Evolutionary conservation across 2,113 vertebrate species (phyloP).

Genomic region (Meriones unguiculatus): DNA sequence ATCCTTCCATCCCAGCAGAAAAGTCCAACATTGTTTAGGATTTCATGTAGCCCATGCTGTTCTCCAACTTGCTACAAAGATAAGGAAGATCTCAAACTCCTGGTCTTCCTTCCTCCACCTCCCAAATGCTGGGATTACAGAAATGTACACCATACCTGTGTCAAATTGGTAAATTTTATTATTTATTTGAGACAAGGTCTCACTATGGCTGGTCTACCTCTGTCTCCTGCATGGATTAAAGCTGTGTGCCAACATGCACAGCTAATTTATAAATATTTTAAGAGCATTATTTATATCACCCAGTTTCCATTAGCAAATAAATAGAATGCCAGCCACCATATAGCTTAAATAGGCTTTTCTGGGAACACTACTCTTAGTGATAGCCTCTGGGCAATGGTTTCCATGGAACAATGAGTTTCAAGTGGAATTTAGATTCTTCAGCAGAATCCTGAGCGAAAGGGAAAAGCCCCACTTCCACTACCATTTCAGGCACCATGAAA

Average conservation of each 20-base stretch:
- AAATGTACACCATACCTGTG: not conserved
- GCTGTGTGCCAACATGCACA: not conserved
- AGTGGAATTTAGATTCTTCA: conserved; percentile 63
- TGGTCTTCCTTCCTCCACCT: not conserved
- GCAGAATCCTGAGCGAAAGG: conserved; percentile 33
- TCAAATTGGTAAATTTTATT: not conserved
- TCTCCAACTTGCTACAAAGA: not conserved
- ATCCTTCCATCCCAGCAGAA: no score
- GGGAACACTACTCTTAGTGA: conserved; percentile 49
- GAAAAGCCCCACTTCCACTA: not conserved
- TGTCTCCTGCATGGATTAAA: not conserved
- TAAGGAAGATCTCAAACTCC: not conserved
- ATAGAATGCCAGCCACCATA: conserved; percentile 8
- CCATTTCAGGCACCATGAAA: not conserved
- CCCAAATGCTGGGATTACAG: not conserved
- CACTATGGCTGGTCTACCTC: not conserved
- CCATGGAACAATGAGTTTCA: conserved; percentile 65
- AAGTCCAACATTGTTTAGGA: not conserved
- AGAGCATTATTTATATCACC: not conserved
- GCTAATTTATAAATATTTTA: not conserved
- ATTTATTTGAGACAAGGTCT: not conserved
- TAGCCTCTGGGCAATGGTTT: conserved; percentile 54
- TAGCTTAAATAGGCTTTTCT: conserved; percentile 28
- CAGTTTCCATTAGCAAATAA: conserved; percentile 53
- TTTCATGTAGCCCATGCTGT: not conserved